Percentiles rank a stretch among this genome's conserved stretches.
Conservation (phyloP, 2,113 vertebrate species). For the Macrotis lagotis region DNA sequence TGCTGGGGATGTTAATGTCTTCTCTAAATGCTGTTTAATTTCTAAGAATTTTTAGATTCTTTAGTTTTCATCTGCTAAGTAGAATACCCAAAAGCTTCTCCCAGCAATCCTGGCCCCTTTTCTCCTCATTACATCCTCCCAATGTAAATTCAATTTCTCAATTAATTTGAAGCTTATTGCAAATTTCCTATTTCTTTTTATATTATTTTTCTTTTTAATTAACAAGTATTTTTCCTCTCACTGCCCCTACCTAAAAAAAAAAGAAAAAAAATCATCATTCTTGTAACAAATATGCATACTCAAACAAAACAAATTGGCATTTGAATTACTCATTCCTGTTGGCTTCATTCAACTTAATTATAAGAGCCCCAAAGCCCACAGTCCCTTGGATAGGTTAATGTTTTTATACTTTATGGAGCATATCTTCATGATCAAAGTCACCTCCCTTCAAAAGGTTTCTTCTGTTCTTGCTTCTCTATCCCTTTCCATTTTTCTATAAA, state of each 20-base stretch:
- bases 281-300: background rate
- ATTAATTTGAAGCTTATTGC: background rate
- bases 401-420: background rate
- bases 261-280: background rate
- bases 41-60: background rate
- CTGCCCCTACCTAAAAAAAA: background rate
- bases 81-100: background rate
- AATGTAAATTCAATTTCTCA: background rate
- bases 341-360: background rate
- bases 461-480: background rate
- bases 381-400: background rate
- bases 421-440: background rate
- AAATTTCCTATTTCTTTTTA: background rate
- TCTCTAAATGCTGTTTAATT: background rate
- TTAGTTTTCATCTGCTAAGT: background rate
- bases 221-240: background rate
- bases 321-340: background rate
- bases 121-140: background rate
- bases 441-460: background rate
- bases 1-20: background rate
- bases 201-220: background rate
- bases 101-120: background rate
- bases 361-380: background rate
- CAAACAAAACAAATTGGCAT: background rate
- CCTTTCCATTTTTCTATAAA: background rate